These are phyloP conservation scores for Taphrorychus bicolor DNA, from an alignment of 2,888 invertebrate genomes.

Conservation along the genomic window DNA sequence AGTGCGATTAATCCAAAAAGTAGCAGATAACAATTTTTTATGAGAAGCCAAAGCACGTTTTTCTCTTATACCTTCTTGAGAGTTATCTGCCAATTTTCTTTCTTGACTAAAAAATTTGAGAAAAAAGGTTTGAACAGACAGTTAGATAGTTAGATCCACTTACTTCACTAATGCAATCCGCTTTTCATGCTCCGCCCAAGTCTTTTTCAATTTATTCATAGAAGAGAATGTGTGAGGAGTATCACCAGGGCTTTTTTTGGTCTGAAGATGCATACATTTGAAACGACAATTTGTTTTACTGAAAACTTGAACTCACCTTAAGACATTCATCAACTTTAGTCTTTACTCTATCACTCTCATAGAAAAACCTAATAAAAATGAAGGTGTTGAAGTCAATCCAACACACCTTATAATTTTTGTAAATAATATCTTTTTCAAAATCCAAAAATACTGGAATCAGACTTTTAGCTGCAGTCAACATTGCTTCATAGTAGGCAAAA, in stretches of 20 bases:
- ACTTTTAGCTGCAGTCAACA: constrained; percentile 67
- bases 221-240: constrained; percentile 44
- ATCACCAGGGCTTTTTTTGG: constrained; percentile 45
- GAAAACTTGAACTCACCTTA: constrained; percentile 3
- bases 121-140: no score
- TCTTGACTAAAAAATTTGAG: constrained; percentile 47
- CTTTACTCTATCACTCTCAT: constrained; percentile 52
- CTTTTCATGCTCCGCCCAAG: constrained; percentile 45
- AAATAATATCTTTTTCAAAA: constrained; percentile 65
- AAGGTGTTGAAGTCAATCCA: constrained; percentile 74
- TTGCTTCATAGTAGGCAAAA: constrained; percentile 68
- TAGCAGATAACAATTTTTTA: constrained; percentile 53
- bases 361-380: constrained; percentile 63
- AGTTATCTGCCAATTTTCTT: constrained; percentile 41
- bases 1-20: constrained; percentile 55
- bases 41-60: constrained; percentile 47
- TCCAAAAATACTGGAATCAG: constrained; percentile 67
- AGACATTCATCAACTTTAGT: constrained; percentile 49
- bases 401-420: constrained; percentile 68
- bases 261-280: constrained; percentile 38
- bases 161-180: constrained; percentile 44
- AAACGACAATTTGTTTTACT: neutral
- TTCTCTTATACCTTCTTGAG: constrained; percentile 45
- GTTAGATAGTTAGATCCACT: neutral
- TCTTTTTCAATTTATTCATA: constrained; percentile 45